Percentiles rank a stretch among this genome's conserved stretches.
Evolutionary conservation across 1,140 invertebrate species (phyloP).

Genomic region (Tetramorium simillimum): DNA sequence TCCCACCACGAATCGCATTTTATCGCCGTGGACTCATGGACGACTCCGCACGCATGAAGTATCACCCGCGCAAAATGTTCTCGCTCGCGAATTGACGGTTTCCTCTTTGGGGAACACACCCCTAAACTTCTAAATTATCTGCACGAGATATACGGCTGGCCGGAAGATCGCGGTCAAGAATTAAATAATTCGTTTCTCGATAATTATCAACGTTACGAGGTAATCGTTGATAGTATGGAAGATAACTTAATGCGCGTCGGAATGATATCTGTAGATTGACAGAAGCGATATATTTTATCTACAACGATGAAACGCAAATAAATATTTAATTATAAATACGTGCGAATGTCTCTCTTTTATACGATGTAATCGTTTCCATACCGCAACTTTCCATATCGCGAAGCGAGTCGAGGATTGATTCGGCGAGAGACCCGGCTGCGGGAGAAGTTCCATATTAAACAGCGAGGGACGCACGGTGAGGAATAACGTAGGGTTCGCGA

Average conservation of each 20-base stretch:
- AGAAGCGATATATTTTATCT: background rate
- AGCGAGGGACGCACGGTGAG: background rate
- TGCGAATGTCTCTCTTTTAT: background rate
- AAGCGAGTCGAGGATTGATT: background rate
- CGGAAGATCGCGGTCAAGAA: background rate
- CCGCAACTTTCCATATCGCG: background rate
- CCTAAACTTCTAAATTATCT: background rate
- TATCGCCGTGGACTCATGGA: background rate
- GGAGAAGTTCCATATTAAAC: conserved; percentile 26
- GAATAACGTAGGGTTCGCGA: conserved; percentile 22
- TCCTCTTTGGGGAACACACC: background rate
- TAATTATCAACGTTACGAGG: background rate
- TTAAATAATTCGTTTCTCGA: conserved; percentile 23
- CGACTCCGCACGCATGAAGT: background rate
- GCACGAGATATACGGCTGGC: background rate
- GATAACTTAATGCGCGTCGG: conserved; percentile 16
- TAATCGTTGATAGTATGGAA: background rate
- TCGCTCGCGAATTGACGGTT: background rate
- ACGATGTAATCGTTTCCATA: background rate
- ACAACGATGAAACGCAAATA: conserved; percentile 1
- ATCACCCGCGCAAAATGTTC: conserved; percentile 9
- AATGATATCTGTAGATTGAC: background rate
- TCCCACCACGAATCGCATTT: background rate
- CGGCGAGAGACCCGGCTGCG: background rate
- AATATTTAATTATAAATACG: conserved; percentile 38